Evolutionary conservation across 2,888 invertebrate species (phyloP), one percentile per base, ranked within the genome.

Genomic region (Empis stercorea): DNA sequence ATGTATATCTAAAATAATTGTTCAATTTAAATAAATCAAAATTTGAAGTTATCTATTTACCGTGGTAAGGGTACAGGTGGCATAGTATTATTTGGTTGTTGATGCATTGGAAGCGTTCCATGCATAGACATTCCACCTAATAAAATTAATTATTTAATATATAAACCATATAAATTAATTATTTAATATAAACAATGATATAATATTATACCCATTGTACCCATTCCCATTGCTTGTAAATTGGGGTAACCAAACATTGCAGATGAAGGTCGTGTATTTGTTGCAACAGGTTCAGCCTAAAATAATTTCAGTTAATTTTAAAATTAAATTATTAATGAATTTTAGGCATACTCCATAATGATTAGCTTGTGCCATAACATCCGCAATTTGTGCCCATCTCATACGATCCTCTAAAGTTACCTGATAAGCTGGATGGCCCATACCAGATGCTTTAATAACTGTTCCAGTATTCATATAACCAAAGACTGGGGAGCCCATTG

Each of bases 311-410:
- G n/a, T 45, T 39, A 47, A 11, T 17, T n/a, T 34, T 37, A 11
- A 3, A 43, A 42, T 5, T 10, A 30, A 41, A 3, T 40, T 10
- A 23, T 30, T 20, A 39, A 16, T 20, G 10, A 17, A 37, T 9
- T 44, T n/a, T 16, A 9, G 17, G 66, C 79, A 77, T 65, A 88
- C 87, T 59, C 83, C 87, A 61, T 88, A 88, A 56, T 88, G 83
- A 61, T 84, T 87, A 0, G 86, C 81, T 56, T 87, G 84, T 0
- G 86, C 84, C 83, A 88, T 86, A 1, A 85, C 87, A 61, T 92
- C 91, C 0, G 87, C 85, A 44, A 89, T 84, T 59, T 91, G 91
- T 0, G 91, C 89, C 89, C 91, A 91, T 32, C 87, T 71, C 73
- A 87, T 76, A 37, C 87, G 73, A 59, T 88, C 88, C 63, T 88